Conservation (phyloP, 2,888 invertebrate genomes). For the Siphlonurus alternatus region DNA sequence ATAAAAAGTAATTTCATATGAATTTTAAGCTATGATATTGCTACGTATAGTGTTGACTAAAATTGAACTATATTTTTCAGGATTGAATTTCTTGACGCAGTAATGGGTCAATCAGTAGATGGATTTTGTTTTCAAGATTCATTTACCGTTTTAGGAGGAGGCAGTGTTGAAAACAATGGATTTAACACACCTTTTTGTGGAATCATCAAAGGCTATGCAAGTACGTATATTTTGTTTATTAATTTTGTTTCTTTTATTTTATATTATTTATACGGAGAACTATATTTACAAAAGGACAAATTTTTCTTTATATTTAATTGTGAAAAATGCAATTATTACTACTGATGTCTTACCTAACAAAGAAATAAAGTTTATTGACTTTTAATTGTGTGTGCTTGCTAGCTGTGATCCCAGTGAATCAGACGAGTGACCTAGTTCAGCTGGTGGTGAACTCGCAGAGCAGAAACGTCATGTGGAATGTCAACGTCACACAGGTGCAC, state of each 20-base stretch:
- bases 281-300: too few relatives aligned
- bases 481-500: not conserved
- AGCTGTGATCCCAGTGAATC: not conserved
- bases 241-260: too few relatives aligned
- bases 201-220: not conserved
- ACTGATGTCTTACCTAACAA: not conserved
- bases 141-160: not conserved
- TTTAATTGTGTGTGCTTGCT: too few relatives aligned
- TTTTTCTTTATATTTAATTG: not conserved
- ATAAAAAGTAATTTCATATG: too few relatives aligned
- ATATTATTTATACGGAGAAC: too few relatives aligned
- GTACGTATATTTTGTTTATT: too few relatives aligned
- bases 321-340: not conserved
- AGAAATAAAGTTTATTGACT: too few relatives aligned
- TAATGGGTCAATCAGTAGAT: not conserved
- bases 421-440: not conserved
- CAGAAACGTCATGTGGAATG: slow-evolving; percentile 2
- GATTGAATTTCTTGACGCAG: slow-evolving; percentile 1
- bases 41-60: too few relatives aligned
- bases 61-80: not conserved
- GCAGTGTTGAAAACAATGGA: not conserved
- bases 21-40: too few relatives aligned
- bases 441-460: not conserved
- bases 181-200: slow-evolving; percentile 3
- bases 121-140: not conserved